A percentile compares a stretch with the other conserved stretches of the same genome.
Conservation (phyloP, 2,888 invertebrate species). For the Drosophila merina region DNA sequence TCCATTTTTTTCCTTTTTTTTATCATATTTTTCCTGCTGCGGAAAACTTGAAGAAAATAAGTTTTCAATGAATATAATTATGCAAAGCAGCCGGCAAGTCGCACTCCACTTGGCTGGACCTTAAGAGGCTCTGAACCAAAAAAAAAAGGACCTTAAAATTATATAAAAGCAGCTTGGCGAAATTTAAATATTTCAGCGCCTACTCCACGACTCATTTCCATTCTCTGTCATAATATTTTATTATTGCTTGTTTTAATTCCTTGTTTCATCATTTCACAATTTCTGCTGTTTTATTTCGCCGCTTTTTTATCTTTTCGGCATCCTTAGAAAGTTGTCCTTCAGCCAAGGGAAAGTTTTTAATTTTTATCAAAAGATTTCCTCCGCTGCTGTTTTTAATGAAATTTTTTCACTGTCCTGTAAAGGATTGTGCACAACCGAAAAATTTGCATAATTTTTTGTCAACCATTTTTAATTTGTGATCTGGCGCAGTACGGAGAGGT, state of each 20-base stretch:
- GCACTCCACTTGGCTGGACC: conserved; percentile 44
- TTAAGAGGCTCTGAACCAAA: conserved; percentile 33
- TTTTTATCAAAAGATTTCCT: conserved; percentile 71
- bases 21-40: conserved; percentile 36
- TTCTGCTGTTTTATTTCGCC: conserved; percentile 40
- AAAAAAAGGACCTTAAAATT: conserved; percentile 47
- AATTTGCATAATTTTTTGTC: conserved; percentile 70
- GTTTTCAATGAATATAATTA: conserved; percentile 83
- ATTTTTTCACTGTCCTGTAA: conserved; percentile 62
- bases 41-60: conserved; percentile 75
- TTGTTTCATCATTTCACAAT: conserved; percentile 67
- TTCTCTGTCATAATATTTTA: conserved; percentile 75
- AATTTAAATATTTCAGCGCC: conserved; percentile 69
- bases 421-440: conserved; percentile 60
- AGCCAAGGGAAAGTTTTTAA: conserved; percentile 63
- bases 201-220: conserved; percentile 14
- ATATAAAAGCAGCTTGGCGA: conserved; percentile 72
- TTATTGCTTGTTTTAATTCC: conserved; percentile 79
- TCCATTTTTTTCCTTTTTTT: conserved; percentile 26
- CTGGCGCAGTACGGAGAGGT: conserved; percentile 47
- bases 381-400: conserved; percentile 69
- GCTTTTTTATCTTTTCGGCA: conserved; percentile 25
- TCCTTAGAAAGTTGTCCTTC: conserved; percentile 68
- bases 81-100: conserved; percentile 73
- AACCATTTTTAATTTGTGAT: conserved; percentile 71